Base-by-base conservation (phyloP, 2,888 invertebrate genomes). In the Gibbula magus region DNA sequence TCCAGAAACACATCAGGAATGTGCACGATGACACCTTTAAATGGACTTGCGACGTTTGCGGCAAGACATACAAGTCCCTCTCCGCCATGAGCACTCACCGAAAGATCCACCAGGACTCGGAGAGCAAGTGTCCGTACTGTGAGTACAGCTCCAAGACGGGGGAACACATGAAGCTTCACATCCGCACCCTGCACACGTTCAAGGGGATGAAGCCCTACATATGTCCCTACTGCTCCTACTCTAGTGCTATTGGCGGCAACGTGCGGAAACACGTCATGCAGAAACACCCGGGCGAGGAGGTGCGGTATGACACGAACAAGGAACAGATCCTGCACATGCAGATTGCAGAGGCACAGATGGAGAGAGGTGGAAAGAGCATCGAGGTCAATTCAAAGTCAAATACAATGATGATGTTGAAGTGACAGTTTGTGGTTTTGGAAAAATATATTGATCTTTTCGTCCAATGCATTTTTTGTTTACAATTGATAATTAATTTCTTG, bases 231-330 rank as follows among this genome's bases (percentile, higher is more conserved):
- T 61, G 61, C 13, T 25, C 25, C 0, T 61, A 61, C 61, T 29
- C 25, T 25, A 61, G 61, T 10, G 61, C 61, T 25, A 61, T 61
- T 22, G 61, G 61, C 0, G 61, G 61, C 29, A 61, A 61, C 18
- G 61, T 61, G 29, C 61, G 61, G 3, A 61, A 61, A 61, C 61
- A 61, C 29, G 61, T 61, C 8, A 61, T 61, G 61, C 61, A 61
- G 16, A 61, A 61, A 61, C 61, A 61, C 29, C 61, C 61, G 25
- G 61, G 61, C 25, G 61, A 61, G 61, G 61, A 61, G 61, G 61
- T 61, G 25, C 61, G 61, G 25, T 61, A 61, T 25, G 29, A 61
- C 29, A 61, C 61, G 0, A 18, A 61, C 29, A 61, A 61, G 61
- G 61, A 61, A 29, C 61, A 61, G 61, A 61, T 61, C 16, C 61